Percentiles rank a stretch among this genome's conserved stretches.
Evolutionary conservation across 2,888 invertebrate genomes (phyloP).

Genomic region (Calameuta filiformis): DNA sequence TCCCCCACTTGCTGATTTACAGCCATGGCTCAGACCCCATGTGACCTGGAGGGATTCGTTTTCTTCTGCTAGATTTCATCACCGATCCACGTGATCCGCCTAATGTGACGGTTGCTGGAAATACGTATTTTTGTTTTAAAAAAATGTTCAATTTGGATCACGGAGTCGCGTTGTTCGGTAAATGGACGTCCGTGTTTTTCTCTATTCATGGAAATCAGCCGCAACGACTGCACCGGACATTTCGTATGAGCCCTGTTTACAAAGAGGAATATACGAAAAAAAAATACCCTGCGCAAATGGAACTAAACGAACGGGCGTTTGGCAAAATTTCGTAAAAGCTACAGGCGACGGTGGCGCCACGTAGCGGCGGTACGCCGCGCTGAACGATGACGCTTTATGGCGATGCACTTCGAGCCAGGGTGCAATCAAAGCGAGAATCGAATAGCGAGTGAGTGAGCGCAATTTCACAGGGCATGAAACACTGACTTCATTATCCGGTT

Average conservation of each 20-base stretch:
- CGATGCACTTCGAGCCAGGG: constrained; percentile 48
- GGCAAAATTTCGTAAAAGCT: neutral
- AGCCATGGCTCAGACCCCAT: neutral
- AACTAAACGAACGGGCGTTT: neutral
- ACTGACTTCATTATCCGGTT: constrained; percentile 66
- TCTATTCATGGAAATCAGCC: neutral
- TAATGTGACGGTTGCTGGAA: neutral
- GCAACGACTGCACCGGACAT: neutral
- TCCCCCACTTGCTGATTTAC: constrained; percentile 7
- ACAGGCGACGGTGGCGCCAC: constrained; percentile 14
- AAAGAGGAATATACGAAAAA: neutral
- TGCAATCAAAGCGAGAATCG: constrained; percentile 62
- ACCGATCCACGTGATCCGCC: neutral
- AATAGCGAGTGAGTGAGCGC: constrained; percentile 56
- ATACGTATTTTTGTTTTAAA: neutral
- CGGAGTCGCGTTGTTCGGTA: neutral
- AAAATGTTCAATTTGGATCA: neutral
- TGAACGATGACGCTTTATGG: constrained; percentile 34
- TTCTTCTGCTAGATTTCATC: constrained; percentile 1
- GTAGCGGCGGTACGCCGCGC: neutral
- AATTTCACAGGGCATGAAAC: constrained; percentile 66
- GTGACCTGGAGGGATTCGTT: neutral
- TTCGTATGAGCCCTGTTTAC: neutral
- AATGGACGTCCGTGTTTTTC: neutral
- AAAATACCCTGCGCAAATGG: neutral